Conservation (phyloP, 2,888 invertebrate species). For the Chrysina gloriosa region DNA sequence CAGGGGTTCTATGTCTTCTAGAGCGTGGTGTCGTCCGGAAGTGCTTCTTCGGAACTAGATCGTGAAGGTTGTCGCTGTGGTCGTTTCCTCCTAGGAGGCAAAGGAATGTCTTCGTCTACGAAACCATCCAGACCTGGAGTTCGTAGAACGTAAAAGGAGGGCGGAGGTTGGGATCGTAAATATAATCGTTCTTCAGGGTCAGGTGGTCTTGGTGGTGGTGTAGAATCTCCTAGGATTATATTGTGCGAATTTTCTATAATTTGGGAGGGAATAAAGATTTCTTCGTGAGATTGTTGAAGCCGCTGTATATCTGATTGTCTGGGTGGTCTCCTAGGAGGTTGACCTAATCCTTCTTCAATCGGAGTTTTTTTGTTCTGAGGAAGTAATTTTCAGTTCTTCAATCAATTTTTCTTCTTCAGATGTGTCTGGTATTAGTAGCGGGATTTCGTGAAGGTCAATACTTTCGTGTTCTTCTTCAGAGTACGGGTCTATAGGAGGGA, state of each 20-base stretch:
- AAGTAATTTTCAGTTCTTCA: conserved; percentile 29
- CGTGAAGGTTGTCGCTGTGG: conserved; percentile 59
- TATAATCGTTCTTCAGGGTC: conserved; percentile 61
- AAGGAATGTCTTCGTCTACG: conserved; percentile 60
- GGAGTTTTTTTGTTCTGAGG: conserved; percentile 60
- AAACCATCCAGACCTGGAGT: conserved; percentile 60
- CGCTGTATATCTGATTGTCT: conserved; percentile 42
- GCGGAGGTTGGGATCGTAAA: conserved; percentile 63
- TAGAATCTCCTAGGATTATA: conserved; percentile 21
- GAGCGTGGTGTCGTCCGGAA: conserved; percentile 46
- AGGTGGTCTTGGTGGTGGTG: conserved; percentile 57
- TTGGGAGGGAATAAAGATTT: conserved; percentile 31
- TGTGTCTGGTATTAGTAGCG: conserved; percentile 30
- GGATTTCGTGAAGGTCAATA: conserved; percentile 20
- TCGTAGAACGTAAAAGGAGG: conserved; percentile 61
- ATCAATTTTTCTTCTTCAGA: conserved; percentile 38
- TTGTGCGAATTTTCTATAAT: conserved; percentile 40
- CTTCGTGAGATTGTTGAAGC: conserved; percentile 30
- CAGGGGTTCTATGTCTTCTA: conserved; percentile 64
- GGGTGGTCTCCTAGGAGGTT: conserved; percentile 67
- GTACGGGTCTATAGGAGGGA: conserved; percentile 24
- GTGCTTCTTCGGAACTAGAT: conserved; percentile 57
- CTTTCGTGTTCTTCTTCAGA: conserved; percentile 43
- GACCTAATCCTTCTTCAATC: conserved; percentile 62
- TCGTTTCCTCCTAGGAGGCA: conserved; percentile 67